Evolutionary conservation across 2,113 vertebrate species (phyloP), one percentile per base, ranked within the genome.

Genomic region (Mustela nigripes): DNA sequence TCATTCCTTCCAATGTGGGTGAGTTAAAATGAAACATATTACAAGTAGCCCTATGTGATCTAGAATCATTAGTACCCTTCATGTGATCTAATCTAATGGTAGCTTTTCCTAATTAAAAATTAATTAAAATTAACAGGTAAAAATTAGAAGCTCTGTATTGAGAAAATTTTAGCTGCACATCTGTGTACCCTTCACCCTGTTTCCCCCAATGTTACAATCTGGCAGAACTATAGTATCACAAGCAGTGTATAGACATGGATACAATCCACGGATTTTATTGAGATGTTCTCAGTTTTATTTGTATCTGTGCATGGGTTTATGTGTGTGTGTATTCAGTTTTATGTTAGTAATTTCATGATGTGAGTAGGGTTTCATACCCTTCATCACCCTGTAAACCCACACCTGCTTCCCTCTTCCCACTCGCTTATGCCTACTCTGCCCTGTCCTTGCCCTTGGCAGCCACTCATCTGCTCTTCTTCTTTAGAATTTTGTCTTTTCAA

Each of bases 401-500:
- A 56, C 7, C 36, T 3, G 26, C 31, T 53, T 71, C 94, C 82
- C 33, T 74, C 24, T 11, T 62, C 50, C 74, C 33, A 12, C 8
- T 2, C 19, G 71, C 6, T 18, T 58, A 50, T 7, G 42, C 53
- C 48, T 71, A 4, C 31, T 73, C 24, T 91, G 31, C 7, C 53
- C n/a, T 80, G 16, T 60, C 33, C 31, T 39, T 84, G 33, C 9
- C 50, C 36, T 76, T 91, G 45, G 21, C 6, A 62, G 36, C 31
- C 33, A 89, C 58, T 78, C 42, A 78, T 89, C 16, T 93, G 12
- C 28, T 80, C 12, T 73, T 42, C 33, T 53, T 85, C 80, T 62
- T 94, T 69, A 45, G 39, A 36, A 62, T 91, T 95, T 91, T 95
- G 50, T 94, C 50, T 15, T 97, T 94, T 96, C 50, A 71, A 50